Percentiles rank a stretch among this genome's conserved stretches.
These are phyloP conservation scores for Dorcus parallelipipedus DNA, from an alignment of 2,888 invertebrate genomes.

Conservation along the genomic window DNA sequence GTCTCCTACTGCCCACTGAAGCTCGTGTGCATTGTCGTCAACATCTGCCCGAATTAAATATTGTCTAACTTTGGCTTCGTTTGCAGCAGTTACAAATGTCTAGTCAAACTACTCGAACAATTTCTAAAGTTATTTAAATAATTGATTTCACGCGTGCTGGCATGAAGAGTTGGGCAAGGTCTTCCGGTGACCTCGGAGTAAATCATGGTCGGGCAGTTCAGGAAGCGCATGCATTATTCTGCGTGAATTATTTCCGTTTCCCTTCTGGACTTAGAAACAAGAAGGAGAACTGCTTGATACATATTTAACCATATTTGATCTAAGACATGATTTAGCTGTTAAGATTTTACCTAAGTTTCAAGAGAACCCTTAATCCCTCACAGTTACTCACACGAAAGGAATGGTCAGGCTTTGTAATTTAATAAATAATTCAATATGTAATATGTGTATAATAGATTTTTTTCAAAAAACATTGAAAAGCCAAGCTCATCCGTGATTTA, in stretches of 20 bases:
- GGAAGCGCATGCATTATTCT: constrained; percentile 5
- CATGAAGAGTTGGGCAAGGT: neutral
- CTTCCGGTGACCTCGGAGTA: constrained; percentile 5
- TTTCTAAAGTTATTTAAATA: neutral
- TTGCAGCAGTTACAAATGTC: neutral
- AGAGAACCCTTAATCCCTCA: too few species aligned
- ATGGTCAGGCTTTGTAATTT: too few species aligned
- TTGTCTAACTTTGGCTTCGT: constrained; percentile 20
- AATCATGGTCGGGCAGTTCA: constrained; percentile 15
- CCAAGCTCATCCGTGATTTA: too few species aligned
- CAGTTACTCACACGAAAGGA: too few species aligned
- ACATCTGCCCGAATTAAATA: constrained; percentile 30
- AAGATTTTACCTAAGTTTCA: too few species aligned
- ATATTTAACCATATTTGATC: neutral
- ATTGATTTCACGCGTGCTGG: constrained; percentile 5
- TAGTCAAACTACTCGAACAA: neutral
- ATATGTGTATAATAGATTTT: too few species aligned
- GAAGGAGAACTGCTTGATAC: neutral
- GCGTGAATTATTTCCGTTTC: constrained; percentile 1
- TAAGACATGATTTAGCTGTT: neutral
- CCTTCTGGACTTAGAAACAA: neutral
- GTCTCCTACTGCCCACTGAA: constrained; percentile 23
- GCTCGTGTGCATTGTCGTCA: constrained; percentile 26
- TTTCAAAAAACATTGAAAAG: too few species aligned
- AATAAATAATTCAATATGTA: too few species aligned